phyloP scores from a whole-genome alignment of 2,888 invertebrate species.

The Aproaerema taeniolella region DNA sequence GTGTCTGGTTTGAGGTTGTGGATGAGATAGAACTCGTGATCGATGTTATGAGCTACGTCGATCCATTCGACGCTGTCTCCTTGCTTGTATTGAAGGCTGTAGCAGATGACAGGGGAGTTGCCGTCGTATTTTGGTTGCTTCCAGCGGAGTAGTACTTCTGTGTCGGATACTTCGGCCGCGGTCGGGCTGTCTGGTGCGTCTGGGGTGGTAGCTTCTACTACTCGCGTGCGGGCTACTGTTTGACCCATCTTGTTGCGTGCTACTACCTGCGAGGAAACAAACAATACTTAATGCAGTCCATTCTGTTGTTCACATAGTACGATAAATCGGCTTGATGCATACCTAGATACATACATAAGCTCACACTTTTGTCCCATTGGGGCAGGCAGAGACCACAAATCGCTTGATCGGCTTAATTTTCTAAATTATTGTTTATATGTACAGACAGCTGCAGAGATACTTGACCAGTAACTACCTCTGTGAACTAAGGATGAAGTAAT shows the following conservation, averaged over 20 bases:
- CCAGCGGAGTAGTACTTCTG: constrained; percentile 93
- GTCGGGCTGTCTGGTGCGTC: constrained; percentile 95
- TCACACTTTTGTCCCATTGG: too few species aligned
- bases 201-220: constrained; percentile 88
- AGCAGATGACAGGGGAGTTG: constrained; percentile 92
- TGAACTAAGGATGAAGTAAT: too few species aligned
- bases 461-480: too few species aligned
- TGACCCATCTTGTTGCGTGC: constrained; percentile 93
- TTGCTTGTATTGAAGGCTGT: constrained; percentile 90
- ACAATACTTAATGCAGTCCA: too few species aligned
- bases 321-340: too few species aligned
- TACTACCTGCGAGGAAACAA: too few species aligned
- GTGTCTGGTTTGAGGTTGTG: constrained; percentile 86
- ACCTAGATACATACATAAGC: too few species aligned
- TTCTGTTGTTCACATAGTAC: too few species aligned
- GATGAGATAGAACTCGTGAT: constrained; percentile 94
- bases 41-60: constrained; percentile 90
- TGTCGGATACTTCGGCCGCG: constrained; percentile 87
- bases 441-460: too few species aligned
- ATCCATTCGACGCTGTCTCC: constrained; percentile 90
- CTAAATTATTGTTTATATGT: too few species aligned
- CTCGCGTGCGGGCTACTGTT: constrained; percentile 84
- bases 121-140: constrained; percentile 95
- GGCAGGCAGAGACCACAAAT: too few species aligned
- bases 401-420: too few species aligned